These are phyloP conservation scores for Romanomermis culicivorax DNA, from an alignment of 2,888 invertebrate species.

Conservation along the genomic window DNA sequence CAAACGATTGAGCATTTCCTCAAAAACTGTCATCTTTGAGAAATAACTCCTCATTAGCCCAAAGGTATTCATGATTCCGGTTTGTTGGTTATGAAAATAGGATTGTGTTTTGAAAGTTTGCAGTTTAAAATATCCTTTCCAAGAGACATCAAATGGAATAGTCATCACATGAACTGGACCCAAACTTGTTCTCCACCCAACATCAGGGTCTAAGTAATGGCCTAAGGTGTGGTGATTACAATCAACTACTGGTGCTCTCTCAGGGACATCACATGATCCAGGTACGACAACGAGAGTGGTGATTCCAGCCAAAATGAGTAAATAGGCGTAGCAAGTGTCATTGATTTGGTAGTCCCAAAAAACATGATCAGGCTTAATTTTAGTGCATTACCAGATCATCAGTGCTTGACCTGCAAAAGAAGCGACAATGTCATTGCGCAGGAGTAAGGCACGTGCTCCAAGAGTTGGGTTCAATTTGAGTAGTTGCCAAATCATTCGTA, in stretches of 20 bases:
- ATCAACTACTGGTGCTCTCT: not conserved
- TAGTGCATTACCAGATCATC: constrained; percentile 4
- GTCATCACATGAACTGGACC: not conserved
- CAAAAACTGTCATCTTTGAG: not conserved
- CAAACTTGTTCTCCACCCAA: not conserved
- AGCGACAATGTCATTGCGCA: constrained; percentile 3
- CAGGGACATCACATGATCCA: not conserved
- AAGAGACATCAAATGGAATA: not conserved
- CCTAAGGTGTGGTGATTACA: constrained; percentile 1
- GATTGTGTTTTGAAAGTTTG: not conserved
- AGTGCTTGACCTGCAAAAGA: constrained; percentile 6
- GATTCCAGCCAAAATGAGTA: not conserved
- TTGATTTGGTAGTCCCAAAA: constrained; percentile 6
- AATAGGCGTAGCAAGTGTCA: constrained; percentile 4
- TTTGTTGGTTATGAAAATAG: not conserved
- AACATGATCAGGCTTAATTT: not conserved
- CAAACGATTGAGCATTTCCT: not conserved
- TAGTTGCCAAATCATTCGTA: constrained; percentile 2
- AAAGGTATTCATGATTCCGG: not conserved
- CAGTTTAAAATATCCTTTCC: not conserved
- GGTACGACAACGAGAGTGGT: not conserved
- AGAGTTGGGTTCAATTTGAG: constrained; percentile 2
- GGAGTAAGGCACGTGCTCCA: constrained; percentile 5
- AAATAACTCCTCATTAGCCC: not conserved
- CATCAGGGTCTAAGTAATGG: not conserved